A percentile compares a stretch with the other conserved stretches of the same genome.
These are phyloP conservation scores for Pantherophis vulpinus DNA, from an alignment of 2,797 vertebrate genomes.

Conservation along the genomic window DNA sequence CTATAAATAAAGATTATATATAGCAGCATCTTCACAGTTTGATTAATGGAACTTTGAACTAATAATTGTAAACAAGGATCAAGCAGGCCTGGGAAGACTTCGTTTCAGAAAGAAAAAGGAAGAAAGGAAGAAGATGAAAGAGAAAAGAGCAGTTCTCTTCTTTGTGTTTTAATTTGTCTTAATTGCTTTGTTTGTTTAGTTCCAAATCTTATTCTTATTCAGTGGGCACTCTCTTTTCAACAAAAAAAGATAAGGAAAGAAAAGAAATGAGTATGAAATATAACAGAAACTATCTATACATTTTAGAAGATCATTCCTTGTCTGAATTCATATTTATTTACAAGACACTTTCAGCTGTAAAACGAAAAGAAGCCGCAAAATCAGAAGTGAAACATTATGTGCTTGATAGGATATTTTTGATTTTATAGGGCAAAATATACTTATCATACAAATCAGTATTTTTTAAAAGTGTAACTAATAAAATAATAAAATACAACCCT, in stretches of 20 bases:
- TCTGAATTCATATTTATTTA: not conserved
- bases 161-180: constrained; percentile 18
- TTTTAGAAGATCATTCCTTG: not conserved
- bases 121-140: not conserved
- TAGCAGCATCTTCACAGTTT: constrained; percentile 48
- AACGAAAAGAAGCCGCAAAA: not conserved
- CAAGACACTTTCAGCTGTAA: not conserved
- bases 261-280: not conserved
- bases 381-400: not conserved
- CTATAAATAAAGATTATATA: constrained; percentile 66
- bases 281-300: not conserved
- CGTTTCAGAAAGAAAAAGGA: constrained; percentile 25
- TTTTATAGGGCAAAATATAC: not conserved
- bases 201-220: constrained; percentile 30
- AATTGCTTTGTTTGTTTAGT: constrained; percentile 52
- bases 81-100: constrained; percentile 9
- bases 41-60: constrained; percentile 43
- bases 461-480: not conserved
- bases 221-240: constrained; percentile 22
- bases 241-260: not conserved
- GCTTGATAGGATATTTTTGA: not conserved
- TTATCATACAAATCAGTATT: not conserved
- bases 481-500: not conserved
- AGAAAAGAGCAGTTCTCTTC: constrained; percentile 33
- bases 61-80: constrained; percentile 29